Base-by-base conservation (phyloP, 2,797 vertebrate species). In the Arrhamphus sclerolepis region DNA sequence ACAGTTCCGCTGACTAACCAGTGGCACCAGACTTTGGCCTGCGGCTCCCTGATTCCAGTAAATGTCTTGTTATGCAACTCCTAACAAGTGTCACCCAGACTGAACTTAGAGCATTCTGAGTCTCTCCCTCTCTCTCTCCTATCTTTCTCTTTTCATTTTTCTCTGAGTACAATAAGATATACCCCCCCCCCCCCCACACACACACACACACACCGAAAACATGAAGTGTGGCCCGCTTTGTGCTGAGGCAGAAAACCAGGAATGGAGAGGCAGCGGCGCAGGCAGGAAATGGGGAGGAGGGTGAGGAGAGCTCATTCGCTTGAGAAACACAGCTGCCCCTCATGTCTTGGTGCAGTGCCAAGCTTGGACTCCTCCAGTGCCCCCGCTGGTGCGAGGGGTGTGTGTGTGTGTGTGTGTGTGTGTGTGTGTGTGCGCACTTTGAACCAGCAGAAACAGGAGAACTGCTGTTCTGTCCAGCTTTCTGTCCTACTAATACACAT, bases 11-110 rank as follows among this genome's bases (percentile, higher is more conserved):
- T 91, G 83, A 87, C 87, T 91, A 92, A 93, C 91, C 87, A 91
- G 88, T 87, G 89, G 86, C 91, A 92, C 86, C 90, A 90, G 90
- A 91, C 92, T 92, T 91, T 92, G 91, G 89, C 91, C 90, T 82
- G 82, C 77, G 84, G 91, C 91, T 83, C 85, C 84, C 73, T 78
- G 87, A 89, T 93, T 93, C 92, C 90, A 90, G 92, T 93, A 92
- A 93, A 91, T 62, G 83, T 90, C 86, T 87, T 78, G 83, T 93
- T 92, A 92, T 89, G 91, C 87, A 93, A 93, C 86, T 80, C 80
- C 84, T 85, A 91, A 89, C 87, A 90, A 90, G 88, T 88, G 89
- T 92, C 88, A 89, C 86, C 88, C 86, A 89, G 85, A 85, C 73
- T 91, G 87, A 89, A 87, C 90, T 83, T 73, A 24, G 67, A 78